Evolutionary conservation across 2,888 invertebrate genomes (phyloP).

Genomic region (Sepiola atlantica): DNA sequence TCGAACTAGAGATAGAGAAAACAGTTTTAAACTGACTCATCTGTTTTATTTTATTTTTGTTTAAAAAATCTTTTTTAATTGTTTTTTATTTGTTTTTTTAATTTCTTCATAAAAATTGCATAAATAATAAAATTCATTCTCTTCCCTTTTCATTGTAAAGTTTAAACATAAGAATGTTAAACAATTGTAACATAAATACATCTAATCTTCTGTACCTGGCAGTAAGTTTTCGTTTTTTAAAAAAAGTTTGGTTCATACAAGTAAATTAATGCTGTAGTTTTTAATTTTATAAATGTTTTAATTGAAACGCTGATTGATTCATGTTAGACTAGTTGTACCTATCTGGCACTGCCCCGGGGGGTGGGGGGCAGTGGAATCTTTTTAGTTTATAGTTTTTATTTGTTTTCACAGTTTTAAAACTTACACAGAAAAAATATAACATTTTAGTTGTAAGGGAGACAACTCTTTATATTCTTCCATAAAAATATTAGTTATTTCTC

Average conservation of each 20-base stretch:
- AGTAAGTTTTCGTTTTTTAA: neutral
- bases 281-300: neutral
- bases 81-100: neutral
- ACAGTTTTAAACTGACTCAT: neutral
- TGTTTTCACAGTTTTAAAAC: no score
- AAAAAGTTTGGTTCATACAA: neutral
- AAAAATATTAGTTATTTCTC: no score
- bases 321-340: neutral
- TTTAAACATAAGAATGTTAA: neutral
- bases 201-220: neutral
- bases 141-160: neutral
- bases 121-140: neutral
- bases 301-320: neutral
- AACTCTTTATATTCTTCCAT: no score
- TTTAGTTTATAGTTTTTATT: no score
- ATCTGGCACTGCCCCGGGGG: no score
- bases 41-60: neutral
- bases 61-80: neutral
- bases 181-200: neutral
- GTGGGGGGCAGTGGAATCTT: no score
- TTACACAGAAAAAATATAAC: no score
- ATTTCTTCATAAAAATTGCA: neutral
- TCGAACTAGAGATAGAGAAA: neutral
- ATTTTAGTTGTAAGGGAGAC: no score
- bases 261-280: neutral